Base-by-base conservation (phyloP, 1,140 invertebrate genomes). In the Geopemphigus sp. region DNA sequence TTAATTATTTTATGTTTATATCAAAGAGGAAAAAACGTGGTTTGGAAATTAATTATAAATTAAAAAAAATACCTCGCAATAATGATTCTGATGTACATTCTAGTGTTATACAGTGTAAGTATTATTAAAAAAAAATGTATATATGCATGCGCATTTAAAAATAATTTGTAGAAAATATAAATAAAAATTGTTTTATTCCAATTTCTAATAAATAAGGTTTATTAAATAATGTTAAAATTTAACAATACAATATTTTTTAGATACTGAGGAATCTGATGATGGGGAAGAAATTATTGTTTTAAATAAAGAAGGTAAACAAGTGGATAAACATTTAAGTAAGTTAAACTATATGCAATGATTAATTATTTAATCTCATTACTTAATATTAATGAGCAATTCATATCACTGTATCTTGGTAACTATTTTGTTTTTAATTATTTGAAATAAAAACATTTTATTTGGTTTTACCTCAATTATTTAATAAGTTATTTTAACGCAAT, bases 291-390 rank as follows among this genome's bases (percentile, higher is more conserved):
- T 78, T 47, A 78, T 78, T 61, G 24, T 78, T 26, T 11, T 78
- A 50, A 78, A 78, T 59, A 78, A 78, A 78, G 74, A 78, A n/a
- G 74, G 74, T 26, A 63, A 78, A 78, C 74, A 78, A 45, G 74
- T 78, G 10, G 74, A 78, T 47, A 78, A 78, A 63, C 61, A 78
- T 50, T n/a, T 47, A 50, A 59, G 74, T 78, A 78, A 59, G 72
- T 74, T 50, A 11, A 50, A 50, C 14, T 12, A 6, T 50, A 50
- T 14, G 14, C 12, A 50, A 1, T 50, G 47, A 50, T 6, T 50
- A 50, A 50, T 50, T 10, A 50, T 8, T 50, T n/a, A n/a, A n/a
- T n/a, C n/a, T n/a, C n/a, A n/a, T n/a, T n/a, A n/a, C n/a, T n/a
- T n/a, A n/a, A n/a, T n/a, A n/a, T 50, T 50, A 50, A 50, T 8